Evolutionary conservation across 2,113 vertebrate genomes (phyloP).

Genomic region (Charadrius vociferus): DNA sequence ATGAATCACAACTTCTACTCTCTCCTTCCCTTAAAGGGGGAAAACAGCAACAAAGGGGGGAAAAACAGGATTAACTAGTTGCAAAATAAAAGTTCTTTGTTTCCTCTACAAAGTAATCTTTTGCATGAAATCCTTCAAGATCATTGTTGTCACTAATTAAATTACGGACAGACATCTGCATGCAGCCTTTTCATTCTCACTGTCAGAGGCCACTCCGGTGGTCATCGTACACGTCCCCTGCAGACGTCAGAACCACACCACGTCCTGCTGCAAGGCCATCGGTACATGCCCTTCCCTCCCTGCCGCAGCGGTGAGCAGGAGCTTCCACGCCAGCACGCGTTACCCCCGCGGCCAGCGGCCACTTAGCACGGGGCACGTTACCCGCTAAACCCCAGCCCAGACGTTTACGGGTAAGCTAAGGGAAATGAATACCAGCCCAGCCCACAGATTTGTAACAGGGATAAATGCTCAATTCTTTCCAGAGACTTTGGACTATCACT

Average conservation of each 20-base stretch:
- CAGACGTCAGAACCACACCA: neutral
- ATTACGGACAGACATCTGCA: neutral
- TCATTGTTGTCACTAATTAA: neutral
- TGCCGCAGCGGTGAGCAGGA: fast-evolving
- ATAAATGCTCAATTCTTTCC: neutral
- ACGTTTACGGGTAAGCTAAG: neutral
- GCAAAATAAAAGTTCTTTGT: constrained; percentile 10
- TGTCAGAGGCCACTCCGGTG: neutral
- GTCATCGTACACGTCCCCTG: neutral
- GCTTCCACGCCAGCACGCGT: neutral
- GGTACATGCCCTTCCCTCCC: neutral
- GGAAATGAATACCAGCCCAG: neutral
- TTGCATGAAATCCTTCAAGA: neutral
- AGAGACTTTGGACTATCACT: neutral
- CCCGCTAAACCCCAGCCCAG: neutral
- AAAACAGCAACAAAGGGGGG: neutral
- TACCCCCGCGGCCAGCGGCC: neutral
- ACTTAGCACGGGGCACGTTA: neutral
- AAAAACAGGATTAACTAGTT: neutral
- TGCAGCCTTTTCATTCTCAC: neutral
- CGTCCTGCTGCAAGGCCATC: neutral
- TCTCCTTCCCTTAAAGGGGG: neutral
- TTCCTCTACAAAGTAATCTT: neutral
- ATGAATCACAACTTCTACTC: neutral
- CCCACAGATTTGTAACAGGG: neutral